Evolutionary conservation across 2,888 invertebrate genomes (phyloP), one percentile per base, ranked within the genome.

Genomic region (Chrysolina haemoptera): DNA sequence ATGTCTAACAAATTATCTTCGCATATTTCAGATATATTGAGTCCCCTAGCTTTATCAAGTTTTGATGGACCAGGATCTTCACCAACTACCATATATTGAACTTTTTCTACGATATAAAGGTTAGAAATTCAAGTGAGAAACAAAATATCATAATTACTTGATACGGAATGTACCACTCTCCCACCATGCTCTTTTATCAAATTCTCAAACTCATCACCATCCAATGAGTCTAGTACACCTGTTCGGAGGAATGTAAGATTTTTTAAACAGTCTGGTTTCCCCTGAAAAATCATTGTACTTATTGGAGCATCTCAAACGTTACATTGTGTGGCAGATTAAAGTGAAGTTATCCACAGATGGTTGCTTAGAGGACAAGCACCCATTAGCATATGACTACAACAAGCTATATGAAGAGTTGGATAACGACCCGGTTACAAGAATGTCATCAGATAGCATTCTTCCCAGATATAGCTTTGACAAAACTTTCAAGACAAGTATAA

Each of bases 51-150:
- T 88, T 96, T 96, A 0, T 91, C 91, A 59, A 96, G 85, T 90
- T 98, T 98, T 5, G 94, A 90, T 9, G 94, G 95, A 0, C 98
- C 98, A 0, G 96, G 91, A 68, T 97, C 95, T 67, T 96, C 94
- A 0, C 98, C 98, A 2, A 94, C 92, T 22, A 98, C 89, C 1
- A 98, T 86, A 86, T 96, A 97, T 80, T 92, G 93, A 9, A 95
- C 91, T 84, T 88, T 88, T 77, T 84, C 88, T 87, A 67, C 46
- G 80, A 82, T 11, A 64, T 55, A 63, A 50, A n/a, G 8, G n/a
- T 35, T 53, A 68, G 55, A 62, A 16, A 65, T 20, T n/a, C 16
- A 62, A 66, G 12, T 41, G 12, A 48, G 46, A 68, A 63, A 27
- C 22, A 62, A 65, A 35, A 16, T 5, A 62, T 1, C 22, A 35